Conservation (phyloP, 2,113 vertebrate species). For the Corythaixoides concolor region DNA sequence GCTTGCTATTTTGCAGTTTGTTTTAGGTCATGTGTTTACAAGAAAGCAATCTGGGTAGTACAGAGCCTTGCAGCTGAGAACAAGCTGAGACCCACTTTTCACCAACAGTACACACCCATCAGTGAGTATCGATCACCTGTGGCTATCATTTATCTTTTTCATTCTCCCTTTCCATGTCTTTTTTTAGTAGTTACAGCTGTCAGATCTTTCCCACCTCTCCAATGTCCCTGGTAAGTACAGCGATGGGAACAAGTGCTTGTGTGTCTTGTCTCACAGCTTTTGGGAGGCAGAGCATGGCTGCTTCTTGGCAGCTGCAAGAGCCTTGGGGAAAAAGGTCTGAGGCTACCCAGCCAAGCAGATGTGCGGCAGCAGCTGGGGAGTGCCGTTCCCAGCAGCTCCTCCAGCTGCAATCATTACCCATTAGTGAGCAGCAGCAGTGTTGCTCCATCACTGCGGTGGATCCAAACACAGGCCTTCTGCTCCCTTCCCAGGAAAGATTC, state of each 20-base stretch:
- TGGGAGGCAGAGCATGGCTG: neutral
- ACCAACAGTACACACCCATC: neutral
- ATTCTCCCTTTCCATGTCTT: neutral
- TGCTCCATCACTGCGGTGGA: neutral
- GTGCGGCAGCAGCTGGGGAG: neutral
- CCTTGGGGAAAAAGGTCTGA: neutral
- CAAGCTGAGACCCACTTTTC: neutral
- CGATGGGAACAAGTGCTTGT: rapidly evolving
- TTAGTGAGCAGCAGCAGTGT: neutral
- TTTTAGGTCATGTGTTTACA: neutral
- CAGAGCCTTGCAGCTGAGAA: neutral
- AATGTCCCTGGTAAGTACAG: neutral
- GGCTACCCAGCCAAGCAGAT: slow-evolving; percentile 2
- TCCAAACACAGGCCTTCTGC: neutral
- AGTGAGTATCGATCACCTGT: neutral
- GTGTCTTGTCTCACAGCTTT: neutral
- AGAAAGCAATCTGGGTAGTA: neutral
- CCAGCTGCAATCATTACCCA: neutral
- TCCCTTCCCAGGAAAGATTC: neutral
- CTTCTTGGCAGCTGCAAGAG: neutral
- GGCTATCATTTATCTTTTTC: neutral
- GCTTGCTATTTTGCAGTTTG: neutral
- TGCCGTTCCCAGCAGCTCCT: neutral
- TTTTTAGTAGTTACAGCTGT: neutral
- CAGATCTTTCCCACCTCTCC: neutral